phyloP scores from a whole-genome alignment of 2,113 vertebrate species.

The Cercopithecus mona region DNA sequence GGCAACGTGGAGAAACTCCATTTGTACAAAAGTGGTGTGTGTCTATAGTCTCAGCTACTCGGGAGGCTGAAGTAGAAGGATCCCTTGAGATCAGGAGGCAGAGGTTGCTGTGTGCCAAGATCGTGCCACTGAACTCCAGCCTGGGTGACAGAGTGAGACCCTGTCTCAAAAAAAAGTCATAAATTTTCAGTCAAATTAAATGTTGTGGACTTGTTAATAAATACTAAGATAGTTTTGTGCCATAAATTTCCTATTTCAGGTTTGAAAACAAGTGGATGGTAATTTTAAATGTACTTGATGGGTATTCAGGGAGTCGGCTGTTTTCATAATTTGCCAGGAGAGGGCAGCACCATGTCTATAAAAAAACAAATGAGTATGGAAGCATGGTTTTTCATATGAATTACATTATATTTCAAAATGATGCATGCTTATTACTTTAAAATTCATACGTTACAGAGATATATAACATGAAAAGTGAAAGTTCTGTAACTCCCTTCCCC shows the following conservation, averaged over 20 bases:
- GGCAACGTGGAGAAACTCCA: too few species aligned
- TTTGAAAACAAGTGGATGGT: neutral
- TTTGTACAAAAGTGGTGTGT: too few species aligned
- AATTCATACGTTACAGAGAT: conserved; percentile 7
- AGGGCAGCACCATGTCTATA: conserved; percentile 40
- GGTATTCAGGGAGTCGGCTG: neutral
- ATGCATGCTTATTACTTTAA: neutral
- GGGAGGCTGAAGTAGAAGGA: too few species aligned
- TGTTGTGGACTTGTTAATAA: neutral
- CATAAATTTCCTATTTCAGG: neutral
- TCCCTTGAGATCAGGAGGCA: too few species aligned
- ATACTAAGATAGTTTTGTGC: neutral
- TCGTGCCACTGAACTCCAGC: too few species aligned
- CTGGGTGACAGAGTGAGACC: too few species aligned
- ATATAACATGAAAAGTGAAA: neutral
- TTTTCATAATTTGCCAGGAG: conserved; percentile 55
- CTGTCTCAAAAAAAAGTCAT: too few species aligned
- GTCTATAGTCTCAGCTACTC: too few species aligned
- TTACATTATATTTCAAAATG: neutral
- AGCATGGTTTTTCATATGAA: neutral
- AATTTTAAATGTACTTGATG: neutral
- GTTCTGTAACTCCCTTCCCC: neutral
- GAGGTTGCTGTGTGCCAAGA: too few species aligned
- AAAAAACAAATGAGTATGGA: neutral
- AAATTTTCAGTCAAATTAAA: conserved; percentile 16